Percentiles rank a stretch among this genome's conserved stretches.
Evolutionary conservation across 53 echinoderm and acorn worm species (phyloP).

Genomic region (Hippasteria phrygiana): DNA sequence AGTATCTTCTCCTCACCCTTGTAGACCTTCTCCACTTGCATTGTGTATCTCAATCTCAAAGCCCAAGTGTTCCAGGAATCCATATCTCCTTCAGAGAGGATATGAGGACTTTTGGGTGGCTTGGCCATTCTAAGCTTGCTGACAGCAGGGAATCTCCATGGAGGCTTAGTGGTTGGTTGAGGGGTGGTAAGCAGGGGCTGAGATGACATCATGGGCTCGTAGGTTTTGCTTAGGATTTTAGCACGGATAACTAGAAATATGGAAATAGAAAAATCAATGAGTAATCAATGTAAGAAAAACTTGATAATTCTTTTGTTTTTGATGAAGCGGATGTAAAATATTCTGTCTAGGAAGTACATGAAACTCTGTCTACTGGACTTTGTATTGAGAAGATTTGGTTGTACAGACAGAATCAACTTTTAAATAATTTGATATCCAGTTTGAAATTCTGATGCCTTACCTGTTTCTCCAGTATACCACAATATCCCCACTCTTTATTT

Average conservation of each 20-base stretch:
- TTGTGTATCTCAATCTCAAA: conserved; percentile 66
- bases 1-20: conserved; percentile 86
- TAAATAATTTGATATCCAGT: too few relatives aligned
- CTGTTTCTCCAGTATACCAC: too few relatives aligned
- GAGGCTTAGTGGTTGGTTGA: conserved; percentile 43
- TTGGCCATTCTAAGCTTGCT: conserved; percentile 67
- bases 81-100: conserved; percentile 18
- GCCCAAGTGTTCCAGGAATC: conserved; percentile 69
- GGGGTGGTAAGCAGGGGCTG: conserved; percentile 38
- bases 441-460: too few relatives aligned
- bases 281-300: neutral
- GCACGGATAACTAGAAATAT: conserved; percentile 53
- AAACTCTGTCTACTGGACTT: too few relatives aligned
- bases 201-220: conserved; percentile 57
- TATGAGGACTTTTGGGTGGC: conserved; percentile 45
- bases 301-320: neutral
- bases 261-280: neutral
- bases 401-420: too few relatives aligned
- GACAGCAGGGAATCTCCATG: conserved; percentile 22
- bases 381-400: too few relatives aligned
- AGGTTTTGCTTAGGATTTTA: conserved; percentile 54
- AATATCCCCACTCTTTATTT: too few relatives aligned
- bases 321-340: too few relatives aligned
- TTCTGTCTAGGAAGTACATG: too few relatives aligned
- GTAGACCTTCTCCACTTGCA: conserved; percentile 94